Evolutionary conservation across 2,113 vertebrate genomes (phyloP).

Genomic region (Clinocottus analis): DNA sequence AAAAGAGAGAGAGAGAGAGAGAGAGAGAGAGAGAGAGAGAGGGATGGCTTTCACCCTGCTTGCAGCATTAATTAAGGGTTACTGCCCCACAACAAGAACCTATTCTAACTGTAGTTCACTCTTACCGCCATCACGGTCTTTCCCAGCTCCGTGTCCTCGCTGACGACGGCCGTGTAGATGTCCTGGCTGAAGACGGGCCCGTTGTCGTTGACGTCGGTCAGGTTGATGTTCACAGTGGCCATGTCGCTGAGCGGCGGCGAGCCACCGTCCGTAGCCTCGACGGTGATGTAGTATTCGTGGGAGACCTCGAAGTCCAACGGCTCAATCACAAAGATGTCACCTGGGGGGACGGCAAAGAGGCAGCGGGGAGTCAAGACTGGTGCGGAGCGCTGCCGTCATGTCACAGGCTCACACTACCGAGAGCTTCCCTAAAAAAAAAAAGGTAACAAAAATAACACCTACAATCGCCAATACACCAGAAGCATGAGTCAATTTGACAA

Average conservation of each 20-base stretch:
- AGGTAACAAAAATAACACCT: background rate
- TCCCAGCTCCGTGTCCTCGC: constrained; percentile 91
- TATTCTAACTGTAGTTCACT: background rate
- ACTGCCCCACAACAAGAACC: background rate
- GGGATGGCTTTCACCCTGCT: background rate
- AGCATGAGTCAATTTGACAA: background rate
- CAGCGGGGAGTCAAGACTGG: background rate
- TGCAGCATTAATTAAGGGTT: constrained; percentile 15
- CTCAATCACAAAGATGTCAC: constrained; percentile 92
- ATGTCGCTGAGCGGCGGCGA: constrained; percentile 92
- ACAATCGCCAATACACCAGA: background rate
- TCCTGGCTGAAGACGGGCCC: constrained; percentile 91
- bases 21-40: background rate
- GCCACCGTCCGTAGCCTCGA: constrained; percentile 95
- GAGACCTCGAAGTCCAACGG: constrained; percentile 92
- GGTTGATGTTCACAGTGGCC: constrained; percentile 93
- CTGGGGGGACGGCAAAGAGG: constrained; percentile 73
- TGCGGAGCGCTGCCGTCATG: background rate
- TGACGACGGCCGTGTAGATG: constrained; percentile 90
- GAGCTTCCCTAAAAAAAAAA: background rate
- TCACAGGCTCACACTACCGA: background rate
- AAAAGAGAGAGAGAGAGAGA: constrained; percentile 15
- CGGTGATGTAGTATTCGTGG: constrained; percentile 94
- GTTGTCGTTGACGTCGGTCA: constrained; percentile 97
- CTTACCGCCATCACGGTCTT: constrained; percentile 88